Base-by-base conservation (phyloP, 2,113 vertebrate species). In the Rhipidura dahli region DNA sequence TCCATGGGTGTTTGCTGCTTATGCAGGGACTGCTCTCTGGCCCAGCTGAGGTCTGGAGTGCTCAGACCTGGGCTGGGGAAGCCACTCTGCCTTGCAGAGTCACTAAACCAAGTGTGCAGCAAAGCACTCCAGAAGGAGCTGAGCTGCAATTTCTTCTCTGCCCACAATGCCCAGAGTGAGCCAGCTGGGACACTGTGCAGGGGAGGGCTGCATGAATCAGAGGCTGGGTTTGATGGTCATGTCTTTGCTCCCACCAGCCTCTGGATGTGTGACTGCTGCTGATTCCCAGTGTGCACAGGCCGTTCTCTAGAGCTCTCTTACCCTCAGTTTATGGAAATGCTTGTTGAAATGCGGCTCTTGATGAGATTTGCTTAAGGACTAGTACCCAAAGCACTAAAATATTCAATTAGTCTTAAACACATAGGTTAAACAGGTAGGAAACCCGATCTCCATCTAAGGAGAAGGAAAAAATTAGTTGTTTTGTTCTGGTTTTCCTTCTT, bases 1-100 rank as follows among this genome's bases (percentile, higher is more conserved):
- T 68, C 44, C 13, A 5, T 0, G 0, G 0, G 1, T 23, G 54
- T 33, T 16, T n/a, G 40, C 56, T 75, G 33, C 45, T 60, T 12
- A 2, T 51, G 23, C 51, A 81, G 44, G 56, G 21, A 4, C 73
- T 71, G 42, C 50, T 93, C 19, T 11, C 30, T 2, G 1, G 24
- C 57, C 30, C 2, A 2, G 13, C 39, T 64, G 49, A 49, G 40
- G 8, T 37, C 40, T 40, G 1, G 1, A 1, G 3, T 39, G 15
- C 49, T 60, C 10, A 35, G 22, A 14, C 7, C 20, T 10, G 14
- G 40, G 11, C n/a, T 77, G 40, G 37, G 59, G 51, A 42, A 87
- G 35, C 11, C 27, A 21, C 5, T 40, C 82, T 10, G 15, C 33
- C 18, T 69, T 45, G 56, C 47, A 21, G 15, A 70, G 23, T 53